Base-by-base conservation (phyloP, 2,113 vertebrate genomes). In the Aythya baeri region DNA sequence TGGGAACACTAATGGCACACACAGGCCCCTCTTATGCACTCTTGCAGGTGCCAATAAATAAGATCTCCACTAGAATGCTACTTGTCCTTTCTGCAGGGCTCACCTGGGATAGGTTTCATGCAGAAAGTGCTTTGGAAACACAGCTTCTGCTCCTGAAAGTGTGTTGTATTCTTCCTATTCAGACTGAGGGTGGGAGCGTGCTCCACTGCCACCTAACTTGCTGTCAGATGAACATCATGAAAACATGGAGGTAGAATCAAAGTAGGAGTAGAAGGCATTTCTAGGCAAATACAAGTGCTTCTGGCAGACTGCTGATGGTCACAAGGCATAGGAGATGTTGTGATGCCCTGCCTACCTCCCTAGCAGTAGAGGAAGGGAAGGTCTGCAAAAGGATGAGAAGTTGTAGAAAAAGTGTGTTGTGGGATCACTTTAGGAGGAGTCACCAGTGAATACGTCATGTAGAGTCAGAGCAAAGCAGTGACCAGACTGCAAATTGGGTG, bases 1-100 rank as follows among this genome's bases (percentile, higher is more conserved):
- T 86, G 67, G 29, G 76, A 73, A 23, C 66, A 43, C 8, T 21
- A 61, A 38, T 26, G 52, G 29, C 41, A 43, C 36, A 83, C 21
- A 9, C 26, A 83, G 49, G 26, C 15, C n/a, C 49, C 32, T 72
- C 58, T 49, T 13, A 34, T 0, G 0, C 27, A 41, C 14, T 59
- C 59, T 67, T 65, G 29, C n/a, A 81, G 29, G 52, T 81, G 57
- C 22, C 85, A 58, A 3, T n/a, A 80, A 62, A 91, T 21, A 27
- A 80, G 15, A 31, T 75, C 59, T 46, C 61, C 52, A 34, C 20
- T 27, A 27, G 38, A 86, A 77, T 8, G 7, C 13, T 72, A 22
- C 27, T 88, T 31, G 25, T 74, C n/a, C 0, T 0, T 25, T 63
- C 52, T 78, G 17, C 57, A 68, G 27, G 52, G 32, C 23, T 93